These are phyloP conservation scores for Flexamia atlantica DNA, from an alignment of 2,888 invertebrate genomes.

Conservation along the genomic window DNA sequence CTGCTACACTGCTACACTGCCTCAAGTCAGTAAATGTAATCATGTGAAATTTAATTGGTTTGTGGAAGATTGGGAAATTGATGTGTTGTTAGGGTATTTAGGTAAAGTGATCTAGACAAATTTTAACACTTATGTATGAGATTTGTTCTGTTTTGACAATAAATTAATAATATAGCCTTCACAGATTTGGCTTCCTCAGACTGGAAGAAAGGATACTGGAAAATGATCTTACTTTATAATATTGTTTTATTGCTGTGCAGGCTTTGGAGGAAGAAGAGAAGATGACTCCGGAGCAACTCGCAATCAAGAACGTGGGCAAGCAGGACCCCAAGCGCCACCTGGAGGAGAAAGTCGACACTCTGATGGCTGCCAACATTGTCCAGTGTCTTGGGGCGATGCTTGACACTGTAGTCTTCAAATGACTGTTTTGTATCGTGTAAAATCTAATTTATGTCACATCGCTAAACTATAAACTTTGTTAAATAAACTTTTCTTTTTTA, in stretches of 20 bases:
- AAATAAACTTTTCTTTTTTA: slow-evolving; percentile 20
- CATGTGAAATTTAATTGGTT: too few species aligned
- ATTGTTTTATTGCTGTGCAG: slow-evolving; percentile 75
- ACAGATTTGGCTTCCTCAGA: too few species aligned
- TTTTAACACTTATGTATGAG: too few species aligned
- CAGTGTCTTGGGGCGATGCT: slow-evolving; percentile 98
- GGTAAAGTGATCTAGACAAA: too few species aligned
- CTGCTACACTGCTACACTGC: too few species aligned
- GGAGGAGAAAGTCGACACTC: slow-evolving; percentile 97
- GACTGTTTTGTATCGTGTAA: slow-evolving; percentile 71
- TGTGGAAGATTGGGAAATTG: too few species aligned
- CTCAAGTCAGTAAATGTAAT: too few species aligned
- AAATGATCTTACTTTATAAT: too few species aligned
- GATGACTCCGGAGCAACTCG: slow-evolving; percentile 99
- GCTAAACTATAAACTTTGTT: slow-evolving; percentile 43
- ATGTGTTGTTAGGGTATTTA: too few species aligned
- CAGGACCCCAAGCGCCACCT: slow-evolving; percentile 99
- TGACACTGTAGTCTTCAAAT: slow-evolving; percentile 94
- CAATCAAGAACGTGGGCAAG: slow-evolving; percentile 99
- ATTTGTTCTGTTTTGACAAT: too few species aligned
- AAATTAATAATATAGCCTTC: too few species aligned
- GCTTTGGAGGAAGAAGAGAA: slow-evolving; percentile 99
- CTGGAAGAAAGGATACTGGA: too few species aligned
- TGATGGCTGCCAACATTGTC: slow-evolving; percentile 98
- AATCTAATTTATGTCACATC: slow-evolving; percentile 18